A percentile compares a stretch with the other conserved stretches of the same genome.
These are phyloP conservation scores for Xerus rutilus DNA, from an alignment of 2,797 vertebrate genomes.

Conservation along the genomic window DNA sequence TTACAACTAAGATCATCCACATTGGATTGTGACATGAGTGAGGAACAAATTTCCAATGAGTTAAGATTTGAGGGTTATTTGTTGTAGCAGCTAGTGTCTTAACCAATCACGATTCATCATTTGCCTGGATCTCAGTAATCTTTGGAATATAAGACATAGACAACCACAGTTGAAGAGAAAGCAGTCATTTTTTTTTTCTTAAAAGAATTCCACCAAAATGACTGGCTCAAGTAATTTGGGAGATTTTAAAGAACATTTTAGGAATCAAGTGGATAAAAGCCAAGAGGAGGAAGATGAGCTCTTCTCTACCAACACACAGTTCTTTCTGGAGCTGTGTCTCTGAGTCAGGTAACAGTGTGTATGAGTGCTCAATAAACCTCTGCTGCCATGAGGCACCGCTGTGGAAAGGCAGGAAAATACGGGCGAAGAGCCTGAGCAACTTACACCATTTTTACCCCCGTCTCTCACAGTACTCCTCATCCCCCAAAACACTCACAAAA, in stretches of 20 bases:
- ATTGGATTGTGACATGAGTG: background rate
- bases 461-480: accelerated
- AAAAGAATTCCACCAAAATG: background rate
- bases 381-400: accelerated
- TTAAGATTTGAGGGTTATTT: background rate
- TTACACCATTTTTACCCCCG: background rate
- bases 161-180: background rate
- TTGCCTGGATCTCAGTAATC: background rate
- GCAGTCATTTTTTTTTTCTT: background rate
- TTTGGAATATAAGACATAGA: background rate
- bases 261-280: background rate
- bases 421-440: background rate
- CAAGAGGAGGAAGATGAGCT: background rate
- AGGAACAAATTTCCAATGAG: background rate
- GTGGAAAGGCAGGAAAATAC: background rate
- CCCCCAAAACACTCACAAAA: background rate
- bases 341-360: background rate
- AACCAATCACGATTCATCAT: background rate
- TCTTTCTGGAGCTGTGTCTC: background rate
- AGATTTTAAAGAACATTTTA: background rate
- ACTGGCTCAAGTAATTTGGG: background rate
- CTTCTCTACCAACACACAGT: background rate
- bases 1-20: background rate
- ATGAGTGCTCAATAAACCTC: background rate
- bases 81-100: background rate